Conservation (phyloP, 2,113 vertebrate species). For the Prolemur simus region DNA sequence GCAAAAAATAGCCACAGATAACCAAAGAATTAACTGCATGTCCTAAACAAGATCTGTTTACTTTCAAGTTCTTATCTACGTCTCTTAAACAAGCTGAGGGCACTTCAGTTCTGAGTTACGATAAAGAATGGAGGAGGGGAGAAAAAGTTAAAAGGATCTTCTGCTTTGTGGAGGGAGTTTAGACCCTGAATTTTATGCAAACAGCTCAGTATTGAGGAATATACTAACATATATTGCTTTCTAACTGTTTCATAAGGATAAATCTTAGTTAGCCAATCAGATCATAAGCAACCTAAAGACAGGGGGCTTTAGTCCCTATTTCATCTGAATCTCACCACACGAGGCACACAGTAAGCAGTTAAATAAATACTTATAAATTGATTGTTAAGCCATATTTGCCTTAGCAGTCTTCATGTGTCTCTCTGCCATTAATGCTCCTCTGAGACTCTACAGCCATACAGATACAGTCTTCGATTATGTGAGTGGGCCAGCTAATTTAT, state of each 20-base stretch:
- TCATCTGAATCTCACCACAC: not conserved
- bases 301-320: not conserved
- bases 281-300: not conserved
- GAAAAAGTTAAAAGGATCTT: not conserved
- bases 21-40: not conserved
- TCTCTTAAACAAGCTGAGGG: not conserved
- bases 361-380: not conserved
- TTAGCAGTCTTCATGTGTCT: not conserved
- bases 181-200: not conserved
- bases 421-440: not conserved
- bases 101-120: not conserved
- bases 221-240: not conserved
- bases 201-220: not conserved
- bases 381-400: not conserved
- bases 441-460: not conserved
- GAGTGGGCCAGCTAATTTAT: not conserved
- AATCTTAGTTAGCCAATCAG: slow-evolving; percentile 7
- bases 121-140: not conserved
- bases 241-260: not conserved
- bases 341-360: not conserved
- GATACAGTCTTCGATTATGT: not conserved
- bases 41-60: slow-evolving; percentile 31
- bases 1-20: slow-evolving; percentile 27
- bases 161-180: not conserved
- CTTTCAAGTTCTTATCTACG: slow-evolving; percentile 54